A percentile compares a stretch with the other conserved stretches of the same genome.
These are phyloP conservation scores for Leptopilina syphax DNA, from an alignment of 2,888 invertebrate genomes.

Conservation along the genomic window DNA sequence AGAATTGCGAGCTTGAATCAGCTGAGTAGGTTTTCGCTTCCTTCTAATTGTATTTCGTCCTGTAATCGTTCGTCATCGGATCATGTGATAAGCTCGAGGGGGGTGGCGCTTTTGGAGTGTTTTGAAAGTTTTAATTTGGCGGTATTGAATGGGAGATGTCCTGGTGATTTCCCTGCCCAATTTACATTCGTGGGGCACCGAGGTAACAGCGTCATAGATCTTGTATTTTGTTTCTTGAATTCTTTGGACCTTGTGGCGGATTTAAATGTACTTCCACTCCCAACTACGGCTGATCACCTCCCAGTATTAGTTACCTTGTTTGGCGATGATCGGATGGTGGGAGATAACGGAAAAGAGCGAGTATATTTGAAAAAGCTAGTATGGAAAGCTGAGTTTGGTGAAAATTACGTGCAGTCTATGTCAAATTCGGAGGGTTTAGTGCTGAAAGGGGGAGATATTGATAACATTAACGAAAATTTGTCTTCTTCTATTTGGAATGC, in stretches of 20 bases:
- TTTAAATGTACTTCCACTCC: background rate
- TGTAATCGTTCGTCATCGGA: background rate
- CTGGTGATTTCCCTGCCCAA: background rate
- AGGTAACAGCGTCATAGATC: background rate
- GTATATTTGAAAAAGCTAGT: background rate
- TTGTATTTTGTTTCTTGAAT: background rate
- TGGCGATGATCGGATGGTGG: background rate
- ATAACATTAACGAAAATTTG: background rate
- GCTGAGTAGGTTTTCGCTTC: background rate
- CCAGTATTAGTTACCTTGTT: background rate
- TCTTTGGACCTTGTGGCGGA: background rate
- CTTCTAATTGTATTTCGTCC: background rate
- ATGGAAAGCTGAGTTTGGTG: background rate
- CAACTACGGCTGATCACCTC: background rate
- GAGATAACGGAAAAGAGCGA: background rate
- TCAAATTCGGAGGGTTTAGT: background rate
- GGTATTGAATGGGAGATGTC: background rate
- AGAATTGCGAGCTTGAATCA: constrained; percentile 7
- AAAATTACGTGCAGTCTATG: background rate
- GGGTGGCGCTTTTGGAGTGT: background rate
- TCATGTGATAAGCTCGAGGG: background rate
- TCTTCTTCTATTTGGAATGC: background rate
- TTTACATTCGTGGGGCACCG: background rate
- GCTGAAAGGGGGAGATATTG: background rate
- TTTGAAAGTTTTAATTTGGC: background rate